Conservation (phyloP, 2,113 vertebrate genomes). For the Cavia porcellus region DNA sequence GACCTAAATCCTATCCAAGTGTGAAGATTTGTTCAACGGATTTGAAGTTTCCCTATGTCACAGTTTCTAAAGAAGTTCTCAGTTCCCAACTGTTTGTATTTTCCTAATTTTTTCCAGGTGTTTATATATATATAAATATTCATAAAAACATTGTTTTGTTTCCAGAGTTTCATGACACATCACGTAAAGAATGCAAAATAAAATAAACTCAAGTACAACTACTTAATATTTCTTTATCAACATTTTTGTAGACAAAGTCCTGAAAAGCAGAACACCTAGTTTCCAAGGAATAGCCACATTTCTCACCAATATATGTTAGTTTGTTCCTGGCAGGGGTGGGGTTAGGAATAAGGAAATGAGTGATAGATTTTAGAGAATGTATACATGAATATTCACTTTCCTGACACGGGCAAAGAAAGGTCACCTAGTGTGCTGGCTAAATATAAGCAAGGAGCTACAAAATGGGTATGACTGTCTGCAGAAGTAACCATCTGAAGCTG, state of each 20-base stretch:
- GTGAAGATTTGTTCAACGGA: neutral
- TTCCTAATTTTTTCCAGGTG: constrained; percentile 24
- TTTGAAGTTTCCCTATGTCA: neutral
- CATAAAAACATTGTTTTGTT: neutral
- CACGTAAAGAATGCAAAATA: neutral
- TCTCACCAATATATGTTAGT: neutral
- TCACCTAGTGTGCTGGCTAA: neutral
- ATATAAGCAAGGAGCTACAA: neutral
- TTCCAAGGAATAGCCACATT: constrained; percentile 20
- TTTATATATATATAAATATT: neutral
- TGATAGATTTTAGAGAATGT: neutral
- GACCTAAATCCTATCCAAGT: neutral
- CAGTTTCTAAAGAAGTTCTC: neutral
- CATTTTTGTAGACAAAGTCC: neutral
- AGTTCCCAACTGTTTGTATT: constrained; percentile 7
- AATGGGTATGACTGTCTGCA: neutral
- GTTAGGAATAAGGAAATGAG: neutral
- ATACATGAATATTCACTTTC: neutral
- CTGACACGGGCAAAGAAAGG: neutral
- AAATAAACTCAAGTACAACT: constrained; percentile 45
- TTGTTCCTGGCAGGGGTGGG: accelerated
- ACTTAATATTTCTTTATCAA: constrained; percentile 16
- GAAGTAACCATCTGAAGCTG: neutral
- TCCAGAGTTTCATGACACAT: neutral
- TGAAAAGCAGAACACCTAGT: neutral